Base-by-base conservation (phyloP, 2,113 vertebrate species). In the Apistogramma diplotaenia region DNA sequence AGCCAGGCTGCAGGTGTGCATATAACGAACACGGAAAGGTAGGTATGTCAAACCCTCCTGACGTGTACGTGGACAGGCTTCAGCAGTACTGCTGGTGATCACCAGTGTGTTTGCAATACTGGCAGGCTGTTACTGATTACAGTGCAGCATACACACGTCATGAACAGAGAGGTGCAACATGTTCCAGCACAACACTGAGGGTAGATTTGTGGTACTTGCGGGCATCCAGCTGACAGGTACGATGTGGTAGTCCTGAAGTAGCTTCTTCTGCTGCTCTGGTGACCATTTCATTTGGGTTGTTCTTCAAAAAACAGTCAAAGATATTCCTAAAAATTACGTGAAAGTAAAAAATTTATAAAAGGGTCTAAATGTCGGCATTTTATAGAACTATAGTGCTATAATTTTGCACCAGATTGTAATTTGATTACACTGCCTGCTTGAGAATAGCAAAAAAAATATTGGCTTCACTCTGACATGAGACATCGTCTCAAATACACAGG, bases 181-280 rank as follows among this genome's bases (percentile, higher is more conserved):
- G 40, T 43, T 43, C 4, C 13, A 4, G 1, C 12, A 43, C 12
- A 15, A 43, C 13, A 46, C 43, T 46, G 43, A 46, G 4, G 43
- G 43, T 23, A 5, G 7, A n/a, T 35, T n/a, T 7, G 25, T 35
- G 46, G 7, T 76, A 71, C 89, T 1, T 61, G 91, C 92, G 9
- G 1, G 35, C 18, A 57, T 85, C 37, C 16, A 53, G 73, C 54
- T 78, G 61, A 79, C 93, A 94, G 78, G 79, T 73, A 12, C 72
- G 87, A 23, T 78, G 37, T 11, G 92, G 85, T 1, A 89, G 0
- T 12, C 94, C 94, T 43, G 93, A 93, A 6, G 82, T 89, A 3
- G 76, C 1, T 56, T 85, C 78, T 0, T 25, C 11, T 57, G 60
- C 65, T 10, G 70, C 8, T 1, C 0, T 2, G 0, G 8, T 33